Evolutionary conservation across 2,113 vertebrate species (phyloP).

Genomic region (Athene noctua): DNA sequence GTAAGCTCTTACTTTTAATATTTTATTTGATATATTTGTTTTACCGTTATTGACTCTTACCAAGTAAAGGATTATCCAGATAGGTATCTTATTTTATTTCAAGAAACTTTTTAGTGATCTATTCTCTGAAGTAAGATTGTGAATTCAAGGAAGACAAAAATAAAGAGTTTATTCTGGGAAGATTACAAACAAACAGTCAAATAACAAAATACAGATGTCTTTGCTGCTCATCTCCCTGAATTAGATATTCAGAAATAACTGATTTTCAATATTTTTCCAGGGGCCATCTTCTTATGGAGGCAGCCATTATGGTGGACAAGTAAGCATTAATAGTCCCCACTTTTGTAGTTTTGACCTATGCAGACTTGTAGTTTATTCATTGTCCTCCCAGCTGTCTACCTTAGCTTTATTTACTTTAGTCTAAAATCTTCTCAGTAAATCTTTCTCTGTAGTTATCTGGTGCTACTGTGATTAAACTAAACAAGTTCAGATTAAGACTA

Average conservation of each 20-base stretch:
- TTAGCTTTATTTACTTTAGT: neutral
- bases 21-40: neutral
- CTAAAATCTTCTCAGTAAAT: neutral
- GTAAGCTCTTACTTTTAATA: constrained; percentile 14
- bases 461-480: neutral
- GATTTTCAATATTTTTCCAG: constrained; percentile 12
- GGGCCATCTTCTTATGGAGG: constrained; percentile 35
- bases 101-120: neutral
- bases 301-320: constrained; percentile 41
- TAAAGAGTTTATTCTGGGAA: neutral
- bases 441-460: neutral
- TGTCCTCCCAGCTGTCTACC: neutral
- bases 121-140: neutral
- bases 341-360: neutral
- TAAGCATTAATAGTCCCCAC: neutral
- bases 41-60: neutral
- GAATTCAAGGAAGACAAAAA: neutral
- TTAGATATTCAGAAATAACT: neutral
- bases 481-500: neutral
- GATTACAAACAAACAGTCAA: neutral
- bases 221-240: neutral
- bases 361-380: neutral
- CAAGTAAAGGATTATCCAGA: neutral
- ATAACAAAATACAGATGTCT: neutral
- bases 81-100: neutral